These are phyloP conservation scores for Propithecus deckenii DNA, from an alignment of 2,797 vertebrate species.

Conservation along the genomic window DNA sequence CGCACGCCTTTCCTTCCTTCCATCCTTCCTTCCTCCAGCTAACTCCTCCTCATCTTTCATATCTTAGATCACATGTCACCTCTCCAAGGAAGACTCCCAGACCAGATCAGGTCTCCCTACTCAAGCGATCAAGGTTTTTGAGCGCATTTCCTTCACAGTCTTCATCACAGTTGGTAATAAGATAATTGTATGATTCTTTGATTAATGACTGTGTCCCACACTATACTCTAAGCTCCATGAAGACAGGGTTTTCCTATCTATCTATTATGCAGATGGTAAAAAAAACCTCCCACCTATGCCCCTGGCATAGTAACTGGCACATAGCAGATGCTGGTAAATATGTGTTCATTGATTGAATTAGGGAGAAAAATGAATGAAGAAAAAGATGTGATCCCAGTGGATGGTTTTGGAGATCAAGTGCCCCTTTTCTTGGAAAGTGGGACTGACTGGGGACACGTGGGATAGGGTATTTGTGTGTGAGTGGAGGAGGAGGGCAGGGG, in stretches of 20 bases:
- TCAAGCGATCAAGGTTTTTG: background rate
- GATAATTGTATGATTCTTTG: background rate
- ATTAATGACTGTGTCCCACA: background rate
- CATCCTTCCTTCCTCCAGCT: background rate
- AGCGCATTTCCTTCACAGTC: conserved; percentile 53
- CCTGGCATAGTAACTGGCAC: background rate
- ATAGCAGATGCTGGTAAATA: background rate
- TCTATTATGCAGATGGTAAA: too few relatives aligned
- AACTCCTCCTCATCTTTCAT: background rate
- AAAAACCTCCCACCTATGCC: too few relatives aligned
- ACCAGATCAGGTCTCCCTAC: background rate
- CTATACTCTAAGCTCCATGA: background rate
- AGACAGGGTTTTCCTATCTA: background rate
- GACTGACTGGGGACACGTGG: background rate
- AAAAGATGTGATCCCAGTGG: background rate
- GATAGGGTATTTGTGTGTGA: background rate
- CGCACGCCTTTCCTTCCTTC: background rate
- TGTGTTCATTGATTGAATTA: background rate
- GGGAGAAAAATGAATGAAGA: background rate
- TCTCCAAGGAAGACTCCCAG: conserved; percentile 12
- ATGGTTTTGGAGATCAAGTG: background rate
- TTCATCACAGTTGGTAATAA: background rate
- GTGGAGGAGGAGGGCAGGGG: too few relatives aligned
- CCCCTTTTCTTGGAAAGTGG: background rate
- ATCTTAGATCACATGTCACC: conserved; percentile 47